Base-by-base conservation (phyloP, 1,140 invertebrate genomes). In the Drosophila repleta region DNA sequence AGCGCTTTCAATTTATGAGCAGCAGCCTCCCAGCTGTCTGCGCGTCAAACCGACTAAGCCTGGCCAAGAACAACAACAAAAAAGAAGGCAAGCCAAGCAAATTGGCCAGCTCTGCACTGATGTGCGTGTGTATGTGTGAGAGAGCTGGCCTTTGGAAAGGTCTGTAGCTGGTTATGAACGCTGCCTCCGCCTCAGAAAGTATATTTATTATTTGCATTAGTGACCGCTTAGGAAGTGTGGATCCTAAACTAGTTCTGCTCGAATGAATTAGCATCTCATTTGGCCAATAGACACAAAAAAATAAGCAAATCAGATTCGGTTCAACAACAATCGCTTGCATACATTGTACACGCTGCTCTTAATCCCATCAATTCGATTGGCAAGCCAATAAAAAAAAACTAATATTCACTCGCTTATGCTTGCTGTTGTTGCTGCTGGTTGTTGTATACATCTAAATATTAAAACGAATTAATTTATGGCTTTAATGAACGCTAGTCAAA, bases 161-260 rank as follows among this genome's bases (percentile, higher is more conserved):
- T 62, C 29, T 62, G 39, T 29, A 32, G 41, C 67, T 70, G 64
- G 52, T 65, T 55, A 37, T 48, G 35, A 37, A 48, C 32, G 26
- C 39, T 52, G 39, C 10, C 39, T 67, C 45, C 43, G 17, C 69
- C 69, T 56, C 53, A 43, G 62, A 87, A 87, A 77, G 35, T 48
- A 46, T 78, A 87, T 87, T 82, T 82, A 85, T 87, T 55, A 78
- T 62, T 68, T 78, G 69, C 78, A 82, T 85, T 82, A 72, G 65
- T 18, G 41, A 13, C 45, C 52, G 58, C 67, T 69, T 76, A 84
- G 72, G 80, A 85, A 71, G 74, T 74, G 69, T 70, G 62, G 15
- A 35, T 45, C 45, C 51, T 63, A 76, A 85, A 87, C 81, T 85
- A 87, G 81, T 85, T 85, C 84, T 68, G 8, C 26, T 52, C 67